phyloP scores from a whole-genome alignment of 2,113 vertebrate species.

The Apus apus region DNA sequence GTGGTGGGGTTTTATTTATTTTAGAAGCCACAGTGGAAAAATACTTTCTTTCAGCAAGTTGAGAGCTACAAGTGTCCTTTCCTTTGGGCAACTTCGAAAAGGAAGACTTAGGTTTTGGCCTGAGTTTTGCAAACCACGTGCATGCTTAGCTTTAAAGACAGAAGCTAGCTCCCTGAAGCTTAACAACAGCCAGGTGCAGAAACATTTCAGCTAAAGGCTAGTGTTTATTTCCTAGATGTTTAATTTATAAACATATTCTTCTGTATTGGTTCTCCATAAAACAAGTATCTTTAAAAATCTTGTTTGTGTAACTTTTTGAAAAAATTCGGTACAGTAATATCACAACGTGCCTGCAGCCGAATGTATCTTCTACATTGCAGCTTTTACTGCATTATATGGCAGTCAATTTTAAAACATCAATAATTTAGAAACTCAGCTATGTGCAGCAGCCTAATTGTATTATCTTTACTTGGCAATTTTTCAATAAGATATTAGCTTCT shows the following conservation, averaged over 20 bases:
- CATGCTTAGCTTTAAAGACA: background rate
- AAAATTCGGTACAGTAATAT: background rate
- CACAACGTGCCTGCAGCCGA: background rate
- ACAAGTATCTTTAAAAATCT: background rate
- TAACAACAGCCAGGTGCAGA: background rate
- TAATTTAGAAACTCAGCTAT: constrained; percentile 24
- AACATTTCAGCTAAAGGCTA: background rate
- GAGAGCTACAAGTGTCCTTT: background rate
- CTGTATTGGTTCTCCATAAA: background rate
- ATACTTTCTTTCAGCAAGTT: background rate
- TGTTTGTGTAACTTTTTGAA: background rate
- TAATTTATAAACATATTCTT: background rate
- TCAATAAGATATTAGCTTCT: background rate
- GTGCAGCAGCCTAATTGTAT: constrained; percentile 8
- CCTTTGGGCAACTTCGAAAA: background rate
- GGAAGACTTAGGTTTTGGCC: background rate
- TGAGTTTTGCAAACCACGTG: background rate
- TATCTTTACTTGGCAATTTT: background rate
- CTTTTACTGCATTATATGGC: constrained; percentile 8
- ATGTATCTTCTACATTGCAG: background rate
- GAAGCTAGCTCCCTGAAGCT: background rate
- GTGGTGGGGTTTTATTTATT: background rate
- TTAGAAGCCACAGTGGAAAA: background rate
- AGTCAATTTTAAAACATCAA: constrained; percentile 25
- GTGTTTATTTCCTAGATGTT: background rate